Percentiles rank a stretch among this genome's conserved stretches.
These are phyloP conservation scores for Drosophila ogumai DNA, from an alignment of 1,140 invertebrate species.

Conservation along the genomic window DNA sequence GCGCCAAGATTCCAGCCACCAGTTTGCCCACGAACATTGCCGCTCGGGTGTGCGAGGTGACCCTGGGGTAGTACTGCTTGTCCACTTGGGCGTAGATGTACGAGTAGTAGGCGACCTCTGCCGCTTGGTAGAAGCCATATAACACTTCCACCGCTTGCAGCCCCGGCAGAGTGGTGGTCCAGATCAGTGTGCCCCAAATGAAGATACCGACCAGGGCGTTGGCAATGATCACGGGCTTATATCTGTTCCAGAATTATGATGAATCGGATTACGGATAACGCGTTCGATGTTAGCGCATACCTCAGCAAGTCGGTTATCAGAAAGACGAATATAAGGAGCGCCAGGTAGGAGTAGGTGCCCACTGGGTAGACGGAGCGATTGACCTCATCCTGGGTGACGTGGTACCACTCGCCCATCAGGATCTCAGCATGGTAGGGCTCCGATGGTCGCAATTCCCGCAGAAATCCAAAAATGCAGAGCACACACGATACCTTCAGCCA, in stretches of 20 bases:
- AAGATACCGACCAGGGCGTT: conserved; percentile 89
- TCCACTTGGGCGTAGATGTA: conserved; percentile 97
- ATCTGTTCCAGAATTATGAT: conserved; percentile 84
- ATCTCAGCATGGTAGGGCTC: conserved; percentile 92
- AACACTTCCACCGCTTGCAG: conserved; percentile 88
- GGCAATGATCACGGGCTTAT: conserved; percentile 94
- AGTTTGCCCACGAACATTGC: conserved; percentile 89
- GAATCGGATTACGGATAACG: not conserved
- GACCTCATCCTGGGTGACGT: conserved; percentile 87
- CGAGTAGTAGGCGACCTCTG: conserved; percentile 96
- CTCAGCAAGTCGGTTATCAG: conserved; percentile 91
- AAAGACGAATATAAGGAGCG: conserved; percentile 89
- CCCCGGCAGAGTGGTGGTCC: conserved; percentile 88
- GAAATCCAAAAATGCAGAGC: conserved; percentile 91
- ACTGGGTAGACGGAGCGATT: conserved; percentile 90
- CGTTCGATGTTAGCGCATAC: conserved; percentile 38
- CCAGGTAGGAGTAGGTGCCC: conserved; percentile 91
- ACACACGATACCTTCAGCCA: conserved; percentile 89
- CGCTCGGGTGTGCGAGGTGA: conserved; percentile 90
- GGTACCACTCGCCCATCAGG: conserved; percentile 88
- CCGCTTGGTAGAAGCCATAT: conserved; percentile 93
- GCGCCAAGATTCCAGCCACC: conserved; percentile 87
- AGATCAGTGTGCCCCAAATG: conserved; percentile 90
- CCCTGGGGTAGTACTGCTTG: conserved; percentile 89
- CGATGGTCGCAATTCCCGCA: conserved; percentile 92